Conservation (phyloP, 64 coral and sea anemone species). For the Acropora tenuis region DNA sequence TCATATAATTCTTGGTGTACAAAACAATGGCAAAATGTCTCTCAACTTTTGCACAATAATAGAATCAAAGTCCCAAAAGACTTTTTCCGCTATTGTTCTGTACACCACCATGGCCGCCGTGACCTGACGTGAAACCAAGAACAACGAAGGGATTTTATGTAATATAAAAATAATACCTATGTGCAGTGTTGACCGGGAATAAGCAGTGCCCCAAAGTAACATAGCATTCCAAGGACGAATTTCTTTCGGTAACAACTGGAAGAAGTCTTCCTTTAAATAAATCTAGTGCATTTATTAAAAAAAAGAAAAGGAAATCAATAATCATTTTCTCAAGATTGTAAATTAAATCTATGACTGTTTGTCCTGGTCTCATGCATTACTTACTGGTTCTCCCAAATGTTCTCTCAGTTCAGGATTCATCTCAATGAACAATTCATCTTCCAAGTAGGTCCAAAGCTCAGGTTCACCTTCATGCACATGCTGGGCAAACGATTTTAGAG, state of each 20-base stretch:
- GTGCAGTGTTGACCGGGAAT: slow-evolving; percentile 89
- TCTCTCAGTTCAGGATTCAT: slow-evolving; percentile 81
- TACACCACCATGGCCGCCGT: too few species aligned
- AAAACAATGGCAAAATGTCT: too few species aligned
- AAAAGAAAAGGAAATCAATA: background rate
- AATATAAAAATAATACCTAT: slow-evolving; percentile 54
- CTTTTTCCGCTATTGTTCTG: too few species aligned
- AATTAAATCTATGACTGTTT: too few species aligned
- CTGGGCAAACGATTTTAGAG: slow-evolving; percentile 69
- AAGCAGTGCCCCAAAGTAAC: slow-evolving; percentile 93
- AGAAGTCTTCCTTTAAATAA: slow-evolving; percentile 92
- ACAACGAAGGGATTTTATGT: too few species aligned
- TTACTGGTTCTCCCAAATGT: slow-evolving; percentile 71
- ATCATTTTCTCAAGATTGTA: too few species aligned
- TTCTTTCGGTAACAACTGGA: slow-evolving; percentile 89
- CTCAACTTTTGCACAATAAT: too few species aligned
- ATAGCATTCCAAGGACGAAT: slow-evolving; percentile 96
- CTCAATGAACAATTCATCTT: slow-evolving; percentile 94
- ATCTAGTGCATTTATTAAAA: slow-evolving; percentile 35
- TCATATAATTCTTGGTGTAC: too few species aligned
- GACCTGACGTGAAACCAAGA: too few species aligned
- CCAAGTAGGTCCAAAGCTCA: slow-evolving; percentile 80
- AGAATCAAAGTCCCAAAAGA: too few species aligned
- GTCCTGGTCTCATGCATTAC: background rate
- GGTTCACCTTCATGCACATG: slow-evolving; percentile 86